Percentiles rank a stretch among this genome's conserved stretches.
phyloP scores from a whole-genome alignment of 2,888 invertebrate species.

The Ennomos quercinarius region DNA sequence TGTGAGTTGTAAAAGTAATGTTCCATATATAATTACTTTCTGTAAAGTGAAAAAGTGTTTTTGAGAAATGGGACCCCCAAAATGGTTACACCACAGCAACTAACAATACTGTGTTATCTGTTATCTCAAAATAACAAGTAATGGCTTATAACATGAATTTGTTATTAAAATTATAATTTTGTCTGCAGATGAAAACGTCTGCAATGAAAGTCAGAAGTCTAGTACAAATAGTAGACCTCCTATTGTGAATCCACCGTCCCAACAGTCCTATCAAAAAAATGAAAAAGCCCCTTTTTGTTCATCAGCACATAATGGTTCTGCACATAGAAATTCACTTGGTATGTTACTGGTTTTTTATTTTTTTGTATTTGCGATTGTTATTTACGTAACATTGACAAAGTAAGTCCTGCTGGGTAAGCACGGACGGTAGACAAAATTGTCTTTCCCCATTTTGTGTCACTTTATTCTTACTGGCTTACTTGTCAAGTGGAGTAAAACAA shows the following conservation, averaged over 20 bases:
- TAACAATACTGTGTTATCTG: slow-evolving; percentile 18
- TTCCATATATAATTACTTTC: too few relatives aligned
- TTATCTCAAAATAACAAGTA: slow-evolving; percentile 4
- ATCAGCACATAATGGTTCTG: slow-evolving; percentile 73
- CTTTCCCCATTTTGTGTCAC: too few relatives aligned
- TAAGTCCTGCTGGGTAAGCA: too few relatives aligned
- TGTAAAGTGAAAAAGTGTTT: too few relatives aligned
- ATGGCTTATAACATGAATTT: slow-evolving; percentile 31
- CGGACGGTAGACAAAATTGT: too few relatives aligned
- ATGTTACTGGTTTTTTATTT: slow-evolving; percentile 55
- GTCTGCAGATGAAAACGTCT: slow-evolving; percentile 80
- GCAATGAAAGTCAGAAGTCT: slow-evolving; percentile 78
- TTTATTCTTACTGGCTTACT: too few relatives aligned
- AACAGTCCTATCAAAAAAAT: slow-evolving; percentile 58
- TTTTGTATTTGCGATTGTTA: slow-evolving; percentile 8
- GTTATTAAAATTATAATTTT: slow-evolving; percentile 57
- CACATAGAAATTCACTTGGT: slow-evolving; percentile 77
- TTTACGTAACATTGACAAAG: too few relatives aligned
- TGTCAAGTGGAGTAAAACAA: too few relatives aligned
- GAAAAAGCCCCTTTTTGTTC: slow-evolving; percentile 66
- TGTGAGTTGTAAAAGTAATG: too few relatives aligned
- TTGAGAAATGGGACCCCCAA: too few relatives aligned
- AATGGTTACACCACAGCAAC: too few relatives aligned
- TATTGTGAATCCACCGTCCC: slow-evolving; percentile 60
- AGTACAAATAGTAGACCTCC: slow-evolving; percentile 67